phyloP scores from a whole-genome alignment of 2,113 vertebrate genomes.

The Seriola quinqueradiata region DNA sequence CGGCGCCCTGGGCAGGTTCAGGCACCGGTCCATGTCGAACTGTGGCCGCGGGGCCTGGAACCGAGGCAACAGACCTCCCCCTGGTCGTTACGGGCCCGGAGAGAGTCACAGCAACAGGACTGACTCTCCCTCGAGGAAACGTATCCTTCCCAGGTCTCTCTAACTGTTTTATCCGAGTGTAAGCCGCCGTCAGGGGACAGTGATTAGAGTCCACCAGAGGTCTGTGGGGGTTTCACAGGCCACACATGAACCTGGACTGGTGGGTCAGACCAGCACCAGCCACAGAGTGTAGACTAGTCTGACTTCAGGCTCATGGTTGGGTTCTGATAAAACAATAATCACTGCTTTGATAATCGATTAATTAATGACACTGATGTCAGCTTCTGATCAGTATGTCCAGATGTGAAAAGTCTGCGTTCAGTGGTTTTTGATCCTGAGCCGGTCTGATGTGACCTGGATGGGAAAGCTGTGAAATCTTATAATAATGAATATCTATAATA shows the following conservation, averaged over 20 bases:
- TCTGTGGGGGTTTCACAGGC: neutral
- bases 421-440: no score
- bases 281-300: no score
- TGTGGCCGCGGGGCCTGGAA: conserved; percentile 87
- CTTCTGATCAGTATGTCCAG: no score
- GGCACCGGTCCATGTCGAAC: conserved; percentile 88
- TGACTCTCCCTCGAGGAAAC: conserved; percentile 90
- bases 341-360: no score
- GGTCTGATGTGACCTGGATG: no score
- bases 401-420: no score
- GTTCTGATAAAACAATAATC: no score
- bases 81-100: conserved; percentile 72
- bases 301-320: no score
- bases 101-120: conserved; percentile 82
- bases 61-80: conserved; percentile 80
- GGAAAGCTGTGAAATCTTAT: no score
- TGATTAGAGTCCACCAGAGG: neutral
- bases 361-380: no score
- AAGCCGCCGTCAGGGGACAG: neutral
- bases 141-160: conserved; percentile 89
- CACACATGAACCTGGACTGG: neutral
- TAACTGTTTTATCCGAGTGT: neutral
- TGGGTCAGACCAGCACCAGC: neutral
- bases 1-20: conserved; percentile 89
- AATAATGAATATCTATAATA: no score